Conservation (phyloP, 2,888 invertebrate species). For the Peribatodes rhomboidaria region DNA sequence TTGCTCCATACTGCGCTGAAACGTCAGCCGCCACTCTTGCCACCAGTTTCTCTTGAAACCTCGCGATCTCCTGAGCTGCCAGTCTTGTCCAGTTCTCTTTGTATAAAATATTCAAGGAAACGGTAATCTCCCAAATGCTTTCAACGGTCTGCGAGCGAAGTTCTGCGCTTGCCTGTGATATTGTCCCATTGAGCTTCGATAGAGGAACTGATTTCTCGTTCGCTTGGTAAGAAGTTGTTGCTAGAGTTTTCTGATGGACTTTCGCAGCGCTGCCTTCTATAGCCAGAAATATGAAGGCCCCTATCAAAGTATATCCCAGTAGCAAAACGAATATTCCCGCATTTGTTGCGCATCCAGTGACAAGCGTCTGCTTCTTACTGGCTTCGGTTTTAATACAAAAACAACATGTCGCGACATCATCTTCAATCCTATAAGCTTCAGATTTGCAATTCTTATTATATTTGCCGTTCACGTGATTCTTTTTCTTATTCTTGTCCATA, state of each 20-base stretch:
- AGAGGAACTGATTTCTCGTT: constrained; percentile 71
- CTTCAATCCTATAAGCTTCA: constrained; percentile 71
- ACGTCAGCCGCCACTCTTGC: constrained; percentile 92
- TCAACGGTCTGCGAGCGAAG: constrained; percentile 90
- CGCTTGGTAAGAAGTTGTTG: constrained; percentile 80
- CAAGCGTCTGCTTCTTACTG: constrained; percentile 79
- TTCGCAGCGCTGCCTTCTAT: constrained; percentile 90
- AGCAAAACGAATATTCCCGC: constrained; percentile 93
- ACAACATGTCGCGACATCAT: constrained; percentile 80
- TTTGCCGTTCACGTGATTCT: constrained; percentile 79
- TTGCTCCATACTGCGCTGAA: constrained; percentile 83
- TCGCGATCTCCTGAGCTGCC: constrained; percentile 89
- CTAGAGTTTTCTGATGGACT: constrained; percentile 82
- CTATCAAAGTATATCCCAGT: constrained; percentile 91
- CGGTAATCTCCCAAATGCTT: constrained; percentile 96
- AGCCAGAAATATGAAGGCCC: constrained; percentile 93
- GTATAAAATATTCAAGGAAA: constrained; percentile 94
- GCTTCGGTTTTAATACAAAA: constrained; percentile 82
- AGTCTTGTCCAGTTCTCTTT: constrained; percentile 95
- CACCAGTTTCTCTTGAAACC: constrained; percentile 94
- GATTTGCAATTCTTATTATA: constrained; percentile 78
- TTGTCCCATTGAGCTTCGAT: constrained; percentile 72
- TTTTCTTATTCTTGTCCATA: constrained; percentile 83
- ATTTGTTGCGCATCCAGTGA: constrained; percentile 92
- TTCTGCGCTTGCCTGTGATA: constrained; percentile 78